Percentiles rank a stretch among this genome's conserved stretches.
These are phyloP conservation scores for Actinia tenebrosa DNA, from an alignment of 64 coral and sea anemone genomes.

Conservation along the genomic window DNA sequence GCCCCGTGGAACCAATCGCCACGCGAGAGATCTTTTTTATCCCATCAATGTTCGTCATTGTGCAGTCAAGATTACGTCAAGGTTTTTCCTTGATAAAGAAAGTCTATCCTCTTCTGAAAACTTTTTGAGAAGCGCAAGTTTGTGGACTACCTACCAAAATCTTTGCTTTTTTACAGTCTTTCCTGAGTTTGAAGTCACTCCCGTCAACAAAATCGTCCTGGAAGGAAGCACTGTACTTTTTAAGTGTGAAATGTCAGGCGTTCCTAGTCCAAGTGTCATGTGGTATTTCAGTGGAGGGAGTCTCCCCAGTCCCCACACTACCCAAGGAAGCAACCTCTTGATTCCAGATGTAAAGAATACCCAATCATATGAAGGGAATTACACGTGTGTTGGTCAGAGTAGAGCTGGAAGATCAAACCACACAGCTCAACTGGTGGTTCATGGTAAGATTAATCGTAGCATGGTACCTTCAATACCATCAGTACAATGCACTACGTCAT, in stretches of 20 bases:
- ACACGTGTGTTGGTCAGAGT: conserved; percentile 14
- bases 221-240: background rate
- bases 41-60: too few species aligned
- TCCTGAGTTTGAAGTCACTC: conserved; percentile 1
- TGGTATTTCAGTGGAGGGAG: conserved; percentile 20
- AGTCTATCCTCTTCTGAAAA: too few species aligned
- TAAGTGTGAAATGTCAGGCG: background rate
- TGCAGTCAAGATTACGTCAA: too few species aligned
- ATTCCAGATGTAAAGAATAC: conserved; percentile 2
- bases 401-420: background rate
- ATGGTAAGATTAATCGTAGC: background rate
- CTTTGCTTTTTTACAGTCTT: conserved; percentile 2
- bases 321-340: conserved; percentile 3
- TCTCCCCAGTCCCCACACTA: background rate
- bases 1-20: too few species aligned
- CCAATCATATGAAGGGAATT: conserved; percentile 6
- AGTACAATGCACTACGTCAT: too few species aligned
- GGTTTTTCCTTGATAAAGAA: too few species aligned
- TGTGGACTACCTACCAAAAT: too few species aligned
- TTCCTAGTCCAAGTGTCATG: background rate
- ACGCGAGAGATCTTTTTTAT: too few species aligned
- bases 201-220: background rate
- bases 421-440: background rate
- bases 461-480: too few species aligned
- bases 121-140: too few species aligned